These are phyloP conservation scores for Tragelaphus scriptus DNA, from an alignment of 2,113 vertebrate genomes.

Conservation along the genomic window DNA sequence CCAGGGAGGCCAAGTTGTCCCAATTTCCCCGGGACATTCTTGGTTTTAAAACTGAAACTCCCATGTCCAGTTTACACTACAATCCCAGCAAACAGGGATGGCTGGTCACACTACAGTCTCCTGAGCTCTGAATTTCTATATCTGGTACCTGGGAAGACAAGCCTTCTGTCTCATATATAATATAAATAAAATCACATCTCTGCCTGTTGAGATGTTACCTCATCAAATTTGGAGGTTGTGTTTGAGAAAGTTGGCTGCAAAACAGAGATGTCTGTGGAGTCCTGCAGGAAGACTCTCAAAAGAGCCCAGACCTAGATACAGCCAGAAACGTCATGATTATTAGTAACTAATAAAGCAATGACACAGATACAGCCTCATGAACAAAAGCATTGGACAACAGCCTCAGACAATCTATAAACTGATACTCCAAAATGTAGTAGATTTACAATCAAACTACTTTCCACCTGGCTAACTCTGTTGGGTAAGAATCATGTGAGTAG, in stretches of 20 bases:
- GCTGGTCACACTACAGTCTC: not conserved
- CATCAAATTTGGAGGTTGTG: not conserved
- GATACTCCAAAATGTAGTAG: not conserved
- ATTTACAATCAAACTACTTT: not conserved
- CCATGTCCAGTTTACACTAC: not conserved
- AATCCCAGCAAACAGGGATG: not conserved
- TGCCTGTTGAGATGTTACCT: not conserved
- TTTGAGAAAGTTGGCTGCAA: not conserved
- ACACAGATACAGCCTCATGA: not conserved
- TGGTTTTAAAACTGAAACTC: not conserved
- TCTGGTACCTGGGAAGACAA: not conserved
- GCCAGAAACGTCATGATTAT: not conserved
- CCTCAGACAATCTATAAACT: not conserved
- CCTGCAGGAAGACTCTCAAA: not conserved
- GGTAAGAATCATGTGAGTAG: not conserved
- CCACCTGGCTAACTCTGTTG: not conserved
- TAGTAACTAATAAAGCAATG: not conserved
- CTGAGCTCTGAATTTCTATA: not conserved
- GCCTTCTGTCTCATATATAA: not conserved
- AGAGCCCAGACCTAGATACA: not conserved
- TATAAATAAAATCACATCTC: not conserved
- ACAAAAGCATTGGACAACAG: not conserved
- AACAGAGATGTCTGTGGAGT: not conserved
- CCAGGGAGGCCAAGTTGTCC: not conserved
- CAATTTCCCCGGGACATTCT: not conserved